Evolutionary conservation across 2,888 invertebrate genomes (phyloP).

Genomic region (Rhagophthalmus giganteus): DNA sequence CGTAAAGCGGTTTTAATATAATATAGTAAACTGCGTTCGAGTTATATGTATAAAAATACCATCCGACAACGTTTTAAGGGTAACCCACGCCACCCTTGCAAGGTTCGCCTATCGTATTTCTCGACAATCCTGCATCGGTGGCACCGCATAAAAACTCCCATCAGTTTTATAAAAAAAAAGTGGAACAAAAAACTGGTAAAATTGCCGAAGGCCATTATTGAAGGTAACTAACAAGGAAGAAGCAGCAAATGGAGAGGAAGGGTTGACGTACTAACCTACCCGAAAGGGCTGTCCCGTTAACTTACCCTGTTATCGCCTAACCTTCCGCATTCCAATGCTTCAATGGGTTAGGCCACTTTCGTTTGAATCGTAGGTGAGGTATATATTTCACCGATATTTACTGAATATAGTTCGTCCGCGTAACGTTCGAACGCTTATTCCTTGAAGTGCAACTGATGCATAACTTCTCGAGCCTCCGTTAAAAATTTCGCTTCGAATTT

Average conservation of each 20-base stretch:
- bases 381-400: constrained; percentile 15
- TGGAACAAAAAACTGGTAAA: constrained; percentile 41
- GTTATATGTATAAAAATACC: background rate
- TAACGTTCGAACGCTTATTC: no score
- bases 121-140: constrained; percentile 8
- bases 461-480: no score
- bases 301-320: constrained; percentile 41
- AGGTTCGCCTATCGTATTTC: constrained; percentile 21
- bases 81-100: constrained; percentile 12
- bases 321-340: constrained; percentile 47
- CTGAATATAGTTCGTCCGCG: no score
- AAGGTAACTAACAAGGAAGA: constrained; percentile 35
- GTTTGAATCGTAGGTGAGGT: constrained; percentile 31
- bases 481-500: no score
- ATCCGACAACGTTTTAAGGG: no score
- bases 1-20: no score
- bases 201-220: constrained; percentile 41
- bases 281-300: constrained; percentile 45
- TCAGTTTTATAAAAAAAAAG: constrained; percentile 28
- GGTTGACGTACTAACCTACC: constrained; percentile 46
- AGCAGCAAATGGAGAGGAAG: constrained; percentile 36
- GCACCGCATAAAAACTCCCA: constrained; percentile 21
- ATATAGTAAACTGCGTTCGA: no score
- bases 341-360: constrained; percentile 34
- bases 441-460: no score